phyloP scores from a whole-genome alignment of 2,888 invertebrate genomes.

The Branchipolynoe longqiensis region DNA sequence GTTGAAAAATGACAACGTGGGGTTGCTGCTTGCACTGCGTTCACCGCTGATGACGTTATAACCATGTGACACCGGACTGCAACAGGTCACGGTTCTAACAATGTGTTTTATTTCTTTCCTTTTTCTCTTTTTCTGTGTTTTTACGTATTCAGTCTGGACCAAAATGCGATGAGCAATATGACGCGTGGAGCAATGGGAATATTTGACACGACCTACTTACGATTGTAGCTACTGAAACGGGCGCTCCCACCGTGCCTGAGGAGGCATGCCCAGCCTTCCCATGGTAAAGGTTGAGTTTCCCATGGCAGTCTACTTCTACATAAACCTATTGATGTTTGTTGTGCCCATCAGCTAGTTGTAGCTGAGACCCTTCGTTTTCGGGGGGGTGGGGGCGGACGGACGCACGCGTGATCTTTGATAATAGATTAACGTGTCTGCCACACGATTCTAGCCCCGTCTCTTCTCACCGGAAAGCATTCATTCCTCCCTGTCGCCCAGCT shows the following conservation, averaged over 20 bases:
- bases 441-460: background rate
- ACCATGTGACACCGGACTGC: slow-evolving; percentile 23
- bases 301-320: slow-evolving; percentile 51
- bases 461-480: slow-evolving; percentile 4
- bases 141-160: slow-evolving; percentile 57
- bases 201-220: slow-evolving; percentile 53
- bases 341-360: slow-evolving; percentile 15
- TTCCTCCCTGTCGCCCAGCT: slow-evolving; percentile 33
- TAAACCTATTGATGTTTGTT: slow-evolving; percentile 28
- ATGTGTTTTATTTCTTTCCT: slow-evolving; percentile 57
- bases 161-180: slow-evolving; percentile 52
- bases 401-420: no score
- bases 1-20: background rate
- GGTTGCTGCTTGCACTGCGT: slow-evolving; percentile 19
- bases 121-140: slow-evolving; percentile 58
- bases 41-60: slow-evolving; percentile 20
- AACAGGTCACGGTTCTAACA: slow-evolving; percentile 43
- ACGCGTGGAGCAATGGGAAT: slow-evolving; percentile 46
- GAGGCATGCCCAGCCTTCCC: slow-evolving; percentile 45
- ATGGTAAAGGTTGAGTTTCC: slow-evolving; percentile 54
- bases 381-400: background rate
- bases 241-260: slow-evolving; percentile 42
- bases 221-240: slow-evolving; percentile 53
- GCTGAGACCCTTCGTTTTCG: slow-evolving; percentile 26
- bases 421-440: slow-evolving; percentile 35